These are phyloP conservation scores for Cairina moschata DNA, from an alignment of 2,113 vertebrate genomes.

Conservation along the genomic window DNA sequence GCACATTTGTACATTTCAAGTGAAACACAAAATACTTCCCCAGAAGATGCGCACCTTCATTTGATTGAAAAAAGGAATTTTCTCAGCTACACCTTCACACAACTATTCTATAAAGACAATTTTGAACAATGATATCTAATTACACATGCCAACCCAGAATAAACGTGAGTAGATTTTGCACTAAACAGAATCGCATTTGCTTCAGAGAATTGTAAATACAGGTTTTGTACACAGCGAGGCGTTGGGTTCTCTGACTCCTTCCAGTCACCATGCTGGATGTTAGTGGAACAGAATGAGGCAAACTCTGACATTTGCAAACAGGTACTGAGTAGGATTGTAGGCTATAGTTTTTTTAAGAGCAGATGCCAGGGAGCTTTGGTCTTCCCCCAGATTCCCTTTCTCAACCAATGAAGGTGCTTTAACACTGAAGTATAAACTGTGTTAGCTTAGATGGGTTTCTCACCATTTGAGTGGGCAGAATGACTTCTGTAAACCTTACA, in stretches of 20 bases:
- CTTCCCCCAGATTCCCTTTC: slow-evolving; percentile 54
- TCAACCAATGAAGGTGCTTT: slow-evolving; percentile 63
- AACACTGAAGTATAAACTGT: slow-evolving; percentile 73
- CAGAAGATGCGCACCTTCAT: slow-evolving; percentile 28
- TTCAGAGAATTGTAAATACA: slow-evolving; percentile 52
- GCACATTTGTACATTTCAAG: slow-evolving; percentile 74
- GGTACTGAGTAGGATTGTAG: neutral
- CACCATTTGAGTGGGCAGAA: neutral
- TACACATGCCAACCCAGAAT: slow-evolving; percentile 34
- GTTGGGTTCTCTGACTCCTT: slow-evolving; percentile 37
- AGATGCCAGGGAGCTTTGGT: slow-evolving; percentile 57
- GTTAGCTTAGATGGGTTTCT: slow-evolving; percentile 43
- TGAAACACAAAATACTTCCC: slow-evolving; percentile 59
- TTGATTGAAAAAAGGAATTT: slow-evolving; percentile 61
- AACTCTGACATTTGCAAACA: slow-evolving; percentile 20
- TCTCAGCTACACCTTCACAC: neutral
- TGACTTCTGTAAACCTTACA: slow-evolving; percentile 60
- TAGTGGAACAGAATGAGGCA: slow-evolving; percentile 1
- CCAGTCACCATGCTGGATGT: neutral
- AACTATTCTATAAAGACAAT: slow-evolving; percentile 13
- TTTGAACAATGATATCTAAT: slow-evolving; percentile 40
- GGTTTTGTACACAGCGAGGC: slow-evolving; percentile 33
- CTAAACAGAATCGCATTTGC: neutral
- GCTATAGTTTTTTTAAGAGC: neutral
- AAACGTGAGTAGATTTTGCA: slow-evolving; percentile 3